These are phyloP conservation scores for Pyrocephalus nanus DNA, from an alignment of 2,797 vertebrate species.

Conservation along the genomic window DNA sequence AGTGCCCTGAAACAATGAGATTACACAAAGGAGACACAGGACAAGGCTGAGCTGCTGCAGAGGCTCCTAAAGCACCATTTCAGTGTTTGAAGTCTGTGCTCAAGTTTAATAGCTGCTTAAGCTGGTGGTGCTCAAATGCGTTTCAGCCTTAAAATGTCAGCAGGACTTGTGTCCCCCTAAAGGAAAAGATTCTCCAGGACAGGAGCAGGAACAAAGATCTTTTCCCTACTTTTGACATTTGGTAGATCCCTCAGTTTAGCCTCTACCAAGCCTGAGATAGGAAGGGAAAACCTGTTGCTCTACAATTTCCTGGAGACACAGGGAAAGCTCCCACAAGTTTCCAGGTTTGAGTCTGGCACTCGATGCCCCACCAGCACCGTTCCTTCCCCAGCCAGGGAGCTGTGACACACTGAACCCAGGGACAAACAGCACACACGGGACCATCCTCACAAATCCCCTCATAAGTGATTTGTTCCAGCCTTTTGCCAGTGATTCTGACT, in stretches of 20 bases:
- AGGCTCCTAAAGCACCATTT: not conserved
- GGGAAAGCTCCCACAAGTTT: not conserved
- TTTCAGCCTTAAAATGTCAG: not conserved
- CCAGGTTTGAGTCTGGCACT: not conserved
- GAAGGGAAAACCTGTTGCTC: not conserved
- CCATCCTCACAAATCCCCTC: not conserved
- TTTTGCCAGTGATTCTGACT: not conserved
- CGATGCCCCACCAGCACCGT: not conserved
- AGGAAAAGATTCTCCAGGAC: not conserved
- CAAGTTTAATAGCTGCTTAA: not conserved
- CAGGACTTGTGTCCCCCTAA: not conserved
- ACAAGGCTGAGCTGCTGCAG: not conserved
- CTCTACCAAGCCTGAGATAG: not conserved
- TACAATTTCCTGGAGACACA: not conserved
- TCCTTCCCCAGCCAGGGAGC: not conserved
- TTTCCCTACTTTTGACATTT: not conserved
- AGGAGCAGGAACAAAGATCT: not conserved
- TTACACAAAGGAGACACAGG: not conserved
- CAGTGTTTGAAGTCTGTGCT: not conserved
- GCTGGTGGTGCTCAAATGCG: not conserved
- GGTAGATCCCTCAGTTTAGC: not conserved
- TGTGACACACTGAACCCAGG: not conserved
- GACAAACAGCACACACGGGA: not conserved
- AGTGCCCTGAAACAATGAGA: not conserved
- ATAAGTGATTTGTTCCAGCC: not conserved